These are phyloP conservation scores for Lumbricus terrestris DNA, from an alignment of 2,888 invertebrate genomes.

Conservation along the genomic window DNA sequence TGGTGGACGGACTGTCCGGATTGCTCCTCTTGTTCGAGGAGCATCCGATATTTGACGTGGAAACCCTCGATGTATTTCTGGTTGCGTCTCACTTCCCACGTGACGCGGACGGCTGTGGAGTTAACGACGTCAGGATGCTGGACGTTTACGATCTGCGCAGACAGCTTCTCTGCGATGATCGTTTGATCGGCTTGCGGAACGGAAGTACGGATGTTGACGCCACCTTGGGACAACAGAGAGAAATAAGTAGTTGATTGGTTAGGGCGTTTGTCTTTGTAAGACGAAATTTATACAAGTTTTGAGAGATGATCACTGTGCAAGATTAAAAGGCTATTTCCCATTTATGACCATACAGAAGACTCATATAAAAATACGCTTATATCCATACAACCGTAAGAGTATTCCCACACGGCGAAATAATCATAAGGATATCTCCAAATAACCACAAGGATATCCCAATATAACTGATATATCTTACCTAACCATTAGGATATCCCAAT, in stretches of 20 bases:
- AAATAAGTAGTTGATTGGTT: not conserved
- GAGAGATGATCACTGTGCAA: no score
- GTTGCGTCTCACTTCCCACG: conserved; percentile 66
- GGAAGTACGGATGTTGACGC: not conserved
- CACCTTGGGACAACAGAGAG: not conserved
- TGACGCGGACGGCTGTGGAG: conserved; percentile 80
- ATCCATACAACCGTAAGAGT: no score
- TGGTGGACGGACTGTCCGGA: not conserved
- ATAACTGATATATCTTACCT: no score
- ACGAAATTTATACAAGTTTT: no score
- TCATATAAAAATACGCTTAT: no score
- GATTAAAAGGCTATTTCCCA: no score
- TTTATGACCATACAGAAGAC: no score
- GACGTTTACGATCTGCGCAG: conserved; percentile 74
- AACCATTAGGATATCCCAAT: no score
- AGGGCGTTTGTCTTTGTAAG: no score
- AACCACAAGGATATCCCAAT: no score
- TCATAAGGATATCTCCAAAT: no score
- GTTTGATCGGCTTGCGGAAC: conserved; percentile 33
- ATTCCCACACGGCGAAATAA: no score
- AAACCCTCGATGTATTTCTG: conserved; percentile 50
- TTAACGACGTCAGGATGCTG: conserved; percentile 79
- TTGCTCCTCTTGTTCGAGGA: conserved; percentile 64
- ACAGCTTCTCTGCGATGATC: conserved; percentile 62
- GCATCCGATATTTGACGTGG: conserved; percentile 40